Percentiles rank a stretch among this genome's conserved stretches.
These are phyloP conservation scores for Doris montereyensis DNA, from an alignment of 2,888 invertebrate species.

Conservation along the genomic window DNA sequence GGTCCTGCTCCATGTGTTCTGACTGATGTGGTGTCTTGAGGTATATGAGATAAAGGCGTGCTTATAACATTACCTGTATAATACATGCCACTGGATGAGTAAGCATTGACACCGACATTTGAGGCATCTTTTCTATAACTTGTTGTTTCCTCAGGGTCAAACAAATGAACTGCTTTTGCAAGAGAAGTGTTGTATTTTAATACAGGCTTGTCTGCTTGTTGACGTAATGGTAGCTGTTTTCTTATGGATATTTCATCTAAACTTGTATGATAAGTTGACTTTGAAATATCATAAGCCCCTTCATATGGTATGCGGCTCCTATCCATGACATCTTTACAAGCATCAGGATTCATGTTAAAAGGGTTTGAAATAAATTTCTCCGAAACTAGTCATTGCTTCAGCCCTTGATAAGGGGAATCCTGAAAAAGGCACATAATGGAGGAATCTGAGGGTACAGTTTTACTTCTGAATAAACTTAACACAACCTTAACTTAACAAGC, in stretches of 20 bases:
- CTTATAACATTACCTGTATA: conserved; percentile 2
- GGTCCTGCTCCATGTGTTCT: background rate
- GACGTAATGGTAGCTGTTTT: conserved; percentile 64
- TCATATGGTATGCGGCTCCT: conserved; percentile 16
- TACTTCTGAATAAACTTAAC: no score
- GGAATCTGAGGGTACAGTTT: no score
- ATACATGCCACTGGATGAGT: conserved; percentile 3
- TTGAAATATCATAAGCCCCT: background rate
- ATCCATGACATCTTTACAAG: conserved; percentile 9
- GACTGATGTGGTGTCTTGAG: background rate
- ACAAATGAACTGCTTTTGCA: conserved; percentile 56
- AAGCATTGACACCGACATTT: background rate
- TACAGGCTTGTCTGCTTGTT: conserved; percentile 60
- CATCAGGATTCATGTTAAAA: conserved; percentile 33
- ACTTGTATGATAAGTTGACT: conserved; percentile 42
- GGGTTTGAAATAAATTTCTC: background rate
- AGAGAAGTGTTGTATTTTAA: conserved; percentile 60
- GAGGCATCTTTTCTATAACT: conserved; percentile 7
- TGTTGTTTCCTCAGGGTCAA: conserved; percentile 51
- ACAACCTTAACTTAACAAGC: no score
- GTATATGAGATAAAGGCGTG: background rate
- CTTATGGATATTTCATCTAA: conserved; percentile 59
- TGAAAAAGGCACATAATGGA: no score
- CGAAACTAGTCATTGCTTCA: background rate
- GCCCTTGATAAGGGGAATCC: no score